phyloP scores from a whole-genome alignment of 1,140 invertebrate species.

The Stenopsyche tienmushanensis region DNA sequence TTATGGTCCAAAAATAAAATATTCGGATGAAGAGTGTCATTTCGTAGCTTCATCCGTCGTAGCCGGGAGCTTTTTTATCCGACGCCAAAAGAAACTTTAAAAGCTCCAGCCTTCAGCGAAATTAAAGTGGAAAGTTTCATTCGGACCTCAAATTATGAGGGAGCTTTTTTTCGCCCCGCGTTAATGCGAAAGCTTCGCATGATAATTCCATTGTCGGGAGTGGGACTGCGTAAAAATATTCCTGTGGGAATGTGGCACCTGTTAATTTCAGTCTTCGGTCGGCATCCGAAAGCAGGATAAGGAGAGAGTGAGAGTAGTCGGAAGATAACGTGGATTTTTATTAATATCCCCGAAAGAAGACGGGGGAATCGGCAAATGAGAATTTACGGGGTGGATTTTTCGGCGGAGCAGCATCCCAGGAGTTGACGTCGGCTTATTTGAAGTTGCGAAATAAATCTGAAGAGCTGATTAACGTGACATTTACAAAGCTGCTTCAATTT shows the following conservation, averaged over 20 bases:
- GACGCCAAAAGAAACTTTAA: too few species aligned
- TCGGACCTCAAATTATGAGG: constrained; percentile 1
- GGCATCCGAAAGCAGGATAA: background rate
- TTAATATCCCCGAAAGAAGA: background rate
- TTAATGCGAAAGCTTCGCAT: constrained; percentile 1
- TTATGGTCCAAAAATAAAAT: too few species aligned
- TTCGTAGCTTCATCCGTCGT: too few species aligned
- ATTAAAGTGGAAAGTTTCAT: constrained; percentile 5
- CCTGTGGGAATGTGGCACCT: too few species aligned
- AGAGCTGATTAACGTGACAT: background rate
- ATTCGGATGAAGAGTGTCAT: too few species aligned
- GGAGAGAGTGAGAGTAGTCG: background rate
- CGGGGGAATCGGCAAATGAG: background rate
- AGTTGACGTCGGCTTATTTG: background rate
- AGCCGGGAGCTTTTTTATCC: too few species aligned
- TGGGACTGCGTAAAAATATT: background rate
- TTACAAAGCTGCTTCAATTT: background rate
- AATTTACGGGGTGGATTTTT: background rate
- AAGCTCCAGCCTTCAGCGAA: background rate
- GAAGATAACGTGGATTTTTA: background rate
- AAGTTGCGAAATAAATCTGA: background rate
- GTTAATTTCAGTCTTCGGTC: too few species aligned
- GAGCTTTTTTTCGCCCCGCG: constrained; percentile 1
- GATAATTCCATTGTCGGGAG: background rate
- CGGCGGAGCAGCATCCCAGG: background rate